Base-by-base conservation (phyloP, 2,797 vertebrate species). In the Morus bassanus region DNA sequence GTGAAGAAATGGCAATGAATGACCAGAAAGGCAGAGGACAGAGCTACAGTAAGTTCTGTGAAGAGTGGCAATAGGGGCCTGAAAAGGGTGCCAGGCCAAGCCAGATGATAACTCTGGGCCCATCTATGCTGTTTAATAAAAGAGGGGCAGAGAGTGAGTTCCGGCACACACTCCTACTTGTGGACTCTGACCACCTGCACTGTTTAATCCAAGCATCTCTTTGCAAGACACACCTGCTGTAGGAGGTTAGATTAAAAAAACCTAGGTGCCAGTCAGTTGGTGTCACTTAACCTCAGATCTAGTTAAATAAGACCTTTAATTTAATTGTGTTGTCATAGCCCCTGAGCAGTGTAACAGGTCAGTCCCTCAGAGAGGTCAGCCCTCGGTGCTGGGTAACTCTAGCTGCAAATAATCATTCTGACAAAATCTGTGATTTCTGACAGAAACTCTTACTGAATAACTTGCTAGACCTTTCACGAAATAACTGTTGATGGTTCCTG, bases 51-150 rank as follows among this genome's bases (percentile, higher is more conserved):
- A 56, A 6, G 8, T 63, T 84, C 45, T 53, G 18, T 45, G 72
- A 83, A 31, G 19, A 59, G 15, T n/a, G 19, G 14, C 17, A 60
- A 11, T 11, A n/a, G 18, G 17, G 21, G 16, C 51, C 54, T 69
- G 51, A 65, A 79, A 50, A 63, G 15, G 41, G 19, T 50, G 31
- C 16, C 39, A 77, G 56, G 48, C 28, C 28, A 87, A 85, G 18
- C 33, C 37, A 60, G 21, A 8, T 0, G 0, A 9, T 51, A 63
- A 59, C 31, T 56, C 5, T 67, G 72, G 24, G 28, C 31, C 74
- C 30, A 41, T 48, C 12, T 74, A 7, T 70, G 9, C 25, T 43
- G 13, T 24, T 79, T 31, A 77, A 33, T 48, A 53, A 13, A 35
- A 68, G 65, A 56, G 37, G 28, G 16, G 7, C 43, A 78, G 22